phyloP scores from a whole-genome alignment of 2,113 vertebrate genomes.

The Antennarius striatus region DNA sequence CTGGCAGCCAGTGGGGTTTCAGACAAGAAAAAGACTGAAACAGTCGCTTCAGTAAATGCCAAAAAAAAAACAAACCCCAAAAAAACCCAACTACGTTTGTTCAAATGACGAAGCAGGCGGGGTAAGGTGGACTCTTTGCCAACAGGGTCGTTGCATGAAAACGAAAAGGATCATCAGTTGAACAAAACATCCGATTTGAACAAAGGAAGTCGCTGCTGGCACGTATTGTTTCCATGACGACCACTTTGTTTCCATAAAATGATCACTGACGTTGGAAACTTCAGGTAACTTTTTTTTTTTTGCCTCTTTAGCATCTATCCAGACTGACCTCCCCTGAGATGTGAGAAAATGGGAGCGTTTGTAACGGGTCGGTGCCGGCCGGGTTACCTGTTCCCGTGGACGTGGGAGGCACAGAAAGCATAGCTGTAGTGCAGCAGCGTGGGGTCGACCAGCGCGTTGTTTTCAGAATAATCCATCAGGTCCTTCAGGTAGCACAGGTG shows the following conservation, averaged over 20 bases:
- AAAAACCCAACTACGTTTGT: no score
- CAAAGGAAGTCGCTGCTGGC: no score
- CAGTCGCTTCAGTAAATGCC: not conserved
- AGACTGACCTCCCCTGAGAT: no score
- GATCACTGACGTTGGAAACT: no score
- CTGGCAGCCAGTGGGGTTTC: not conserved
- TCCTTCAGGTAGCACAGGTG: conserved; percentile 95
- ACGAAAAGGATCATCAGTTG: no score
- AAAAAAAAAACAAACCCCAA: not conserved
- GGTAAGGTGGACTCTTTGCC: not conserved
- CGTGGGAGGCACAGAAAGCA: conserved; percentile 97
- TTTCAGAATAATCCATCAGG: conserved; percentile 91
- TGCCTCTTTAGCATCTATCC: no score
- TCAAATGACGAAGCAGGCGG: not conserved
- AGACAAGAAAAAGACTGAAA: not conserved
- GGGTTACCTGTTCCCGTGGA: conserved; percentile 96
- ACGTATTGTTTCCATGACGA: no score
- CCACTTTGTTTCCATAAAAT: no score
- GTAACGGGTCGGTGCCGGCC: accelerated
- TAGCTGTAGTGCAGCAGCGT: conserved; percentile 99
- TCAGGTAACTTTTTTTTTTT: no score
- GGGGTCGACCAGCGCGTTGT: conserved; percentile 90
- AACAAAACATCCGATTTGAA: no score
- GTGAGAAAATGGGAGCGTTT: no score
- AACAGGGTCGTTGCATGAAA: no score